These are phyloP conservation scores for Arctia plantaginis DNA, from an alignment of 2,888 invertebrate species.

Conservation along the genomic window DNA sequence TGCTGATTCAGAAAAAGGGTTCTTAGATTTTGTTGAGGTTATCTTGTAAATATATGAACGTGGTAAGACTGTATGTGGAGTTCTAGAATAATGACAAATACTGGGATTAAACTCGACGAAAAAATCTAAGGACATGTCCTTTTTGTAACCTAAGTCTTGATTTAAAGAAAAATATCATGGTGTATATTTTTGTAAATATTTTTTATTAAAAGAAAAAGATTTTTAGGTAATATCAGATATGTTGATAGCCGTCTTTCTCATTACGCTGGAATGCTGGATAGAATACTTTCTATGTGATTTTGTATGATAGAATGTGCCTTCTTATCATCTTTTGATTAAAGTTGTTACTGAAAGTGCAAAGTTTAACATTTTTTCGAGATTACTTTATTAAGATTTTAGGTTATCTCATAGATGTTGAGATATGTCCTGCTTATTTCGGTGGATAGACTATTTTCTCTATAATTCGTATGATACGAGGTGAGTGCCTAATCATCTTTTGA, in stretches of 20 bases:
- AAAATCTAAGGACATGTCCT: no score
- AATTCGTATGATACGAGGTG: not conserved
- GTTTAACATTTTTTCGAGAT: not conserved
- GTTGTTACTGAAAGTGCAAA: not conserved
- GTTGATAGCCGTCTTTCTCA: no score
- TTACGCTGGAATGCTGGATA: not conserved
- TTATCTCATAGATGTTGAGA: no score
- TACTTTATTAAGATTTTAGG: no score
- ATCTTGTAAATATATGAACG: not conserved
- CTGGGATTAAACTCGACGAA: no score
- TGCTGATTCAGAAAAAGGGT: not conserved
- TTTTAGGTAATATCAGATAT: no score
- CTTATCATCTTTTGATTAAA: not conserved
- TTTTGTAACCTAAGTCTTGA: no score
- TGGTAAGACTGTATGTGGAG: not conserved
- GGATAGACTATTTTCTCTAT: not conserved
- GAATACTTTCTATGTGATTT: not conserved
- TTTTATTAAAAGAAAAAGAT: no score
- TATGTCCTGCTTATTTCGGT: no score
- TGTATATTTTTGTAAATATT: no score
- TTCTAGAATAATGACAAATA: not conserved
- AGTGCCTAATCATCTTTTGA: not conserved
- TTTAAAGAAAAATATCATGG: no score
- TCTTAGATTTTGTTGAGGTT: no score
- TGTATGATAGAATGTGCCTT: not conserved